Evolutionary conservation across 2,888 invertebrate genomes (phyloP).

Genomic region (Zele albiditarsus): DNA sequence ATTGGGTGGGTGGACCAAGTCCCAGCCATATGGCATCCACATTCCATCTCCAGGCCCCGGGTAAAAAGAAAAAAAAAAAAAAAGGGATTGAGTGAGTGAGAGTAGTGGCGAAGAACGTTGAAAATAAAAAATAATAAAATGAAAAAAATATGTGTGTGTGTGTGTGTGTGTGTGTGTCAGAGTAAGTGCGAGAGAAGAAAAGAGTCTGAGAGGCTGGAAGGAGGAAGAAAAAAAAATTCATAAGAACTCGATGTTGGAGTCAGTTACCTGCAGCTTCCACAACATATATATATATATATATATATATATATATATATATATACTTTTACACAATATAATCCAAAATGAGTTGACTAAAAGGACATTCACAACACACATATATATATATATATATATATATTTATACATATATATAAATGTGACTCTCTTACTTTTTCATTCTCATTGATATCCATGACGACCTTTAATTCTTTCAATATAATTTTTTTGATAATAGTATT

Average conservation of each 20-base stretch:
- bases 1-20: constrained; percentile 58
- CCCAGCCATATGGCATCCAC: constrained; percentile 71
- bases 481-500: constrained; percentile 9
- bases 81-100: constrained; percentile 31
- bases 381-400: not conserved
- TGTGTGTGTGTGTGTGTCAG: not conserved
- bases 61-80: constrained; percentile 4
- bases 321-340: constrained; percentile 1
- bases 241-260: constrained; percentile 52
- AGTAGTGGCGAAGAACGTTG: constrained; percentile 25
- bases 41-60: constrained; percentile 67
- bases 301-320: not conserved
- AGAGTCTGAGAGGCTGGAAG: constrained; percentile 39
- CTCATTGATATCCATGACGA: constrained; percentile 9
- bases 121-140: constrained; percentile 36
- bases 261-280: constrained; percentile 50
- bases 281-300: not conserved
- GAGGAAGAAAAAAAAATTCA: constrained; percentile 37
- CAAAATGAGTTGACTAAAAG: constrained; percentile 4
- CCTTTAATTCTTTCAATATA: constrained; percentile 8
- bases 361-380: too few species aligned
- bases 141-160: constrained; percentile 32
- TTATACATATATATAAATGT: not conserved
- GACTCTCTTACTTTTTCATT: not conserved
- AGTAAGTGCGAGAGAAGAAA: constrained; percentile 25